phyloP scores from a whole-genome alignment of 2,888 invertebrate genomes.

The Drosophila sordidula region DNA sequence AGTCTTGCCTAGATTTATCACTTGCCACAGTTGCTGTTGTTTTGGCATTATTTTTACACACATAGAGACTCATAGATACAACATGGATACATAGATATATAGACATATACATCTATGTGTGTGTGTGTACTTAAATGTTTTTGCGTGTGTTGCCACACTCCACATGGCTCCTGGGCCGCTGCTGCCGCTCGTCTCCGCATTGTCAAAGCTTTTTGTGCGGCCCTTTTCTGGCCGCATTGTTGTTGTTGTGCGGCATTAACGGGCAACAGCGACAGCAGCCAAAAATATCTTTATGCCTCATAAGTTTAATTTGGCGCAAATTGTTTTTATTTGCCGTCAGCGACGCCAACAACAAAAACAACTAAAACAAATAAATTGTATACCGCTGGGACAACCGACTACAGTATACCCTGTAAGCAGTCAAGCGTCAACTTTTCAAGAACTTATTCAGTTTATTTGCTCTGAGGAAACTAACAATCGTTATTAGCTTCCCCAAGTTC shows the following conservation, averaged over 20 bases:
- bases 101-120: neutral
- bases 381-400: slow-evolving; percentile 1
- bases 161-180: slow-evolving; percentile 65
- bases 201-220: slow-evolving; percentile 70
- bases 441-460: neutral
- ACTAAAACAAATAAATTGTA: slow-evolving; percentile 44
- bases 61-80: slow-evolving; percentile 43
- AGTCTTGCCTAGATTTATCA: slow-evolving; percentile 75
- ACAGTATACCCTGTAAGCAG: slow-evolving; percentile 23
- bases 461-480: no score
- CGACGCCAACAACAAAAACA: slow-evolving; percentile 61
- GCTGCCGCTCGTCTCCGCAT: slow-evolving; percentile 61
- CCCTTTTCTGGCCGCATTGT: slow-evolving; percentile 28
- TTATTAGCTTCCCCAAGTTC: no score
- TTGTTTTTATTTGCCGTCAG: slow-evolving; percentile 76
- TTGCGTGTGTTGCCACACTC: slow-evolving; percentile 31
- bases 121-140: slow-evolving; percentile 48
- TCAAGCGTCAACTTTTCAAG: neutral
- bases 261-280: slow-evolving; percentile 60
- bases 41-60: slow-evolving; percentile 60
- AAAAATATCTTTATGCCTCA: slow-evolving; percentile 82
- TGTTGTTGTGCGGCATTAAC: slow-evolving; percentile 66
- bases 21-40: slow-evolving; percentile 69
- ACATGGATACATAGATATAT: slow-evolving; percentile 15
- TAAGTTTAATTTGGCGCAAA: slow-evolving; percentile 82